Percentiles rank a stretch among this genome's conserved stretches.
Evolutionary conservation across 1,140 invertebrate genomes (phyloP).

Genomic region (Orussus abietinus): DNA sequence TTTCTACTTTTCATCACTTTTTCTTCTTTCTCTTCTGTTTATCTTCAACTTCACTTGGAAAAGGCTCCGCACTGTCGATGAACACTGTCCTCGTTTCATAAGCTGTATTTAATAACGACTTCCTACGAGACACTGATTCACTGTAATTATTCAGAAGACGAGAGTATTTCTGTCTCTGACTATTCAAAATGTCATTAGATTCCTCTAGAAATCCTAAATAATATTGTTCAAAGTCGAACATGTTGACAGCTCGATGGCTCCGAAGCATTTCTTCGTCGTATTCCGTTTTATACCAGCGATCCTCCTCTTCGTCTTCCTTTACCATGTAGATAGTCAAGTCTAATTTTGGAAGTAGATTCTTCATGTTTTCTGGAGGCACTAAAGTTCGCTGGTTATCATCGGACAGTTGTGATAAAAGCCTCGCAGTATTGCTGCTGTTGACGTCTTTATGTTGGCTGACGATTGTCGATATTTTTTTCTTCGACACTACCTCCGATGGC

Average conservation of each 20-base stretch:
- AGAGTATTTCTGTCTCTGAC: no score
- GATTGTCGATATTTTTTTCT: not conserved
- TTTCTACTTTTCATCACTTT: no score
- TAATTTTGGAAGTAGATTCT: constrained; percentile 13
- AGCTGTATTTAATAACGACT: no score
- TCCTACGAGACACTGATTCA: no score
- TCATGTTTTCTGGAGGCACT: constrained; percentile 2
- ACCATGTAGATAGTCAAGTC: constrained; percentile 17
- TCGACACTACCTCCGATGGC: constrained; percentile 4
- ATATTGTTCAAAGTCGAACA: constrained; percentile 14
- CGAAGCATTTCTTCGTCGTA: constrained; percentile 20
- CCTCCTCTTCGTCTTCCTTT: constrained; percentile 13
- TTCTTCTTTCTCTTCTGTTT: no score
- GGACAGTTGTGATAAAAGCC: no score
- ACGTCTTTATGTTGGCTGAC: not conserved
- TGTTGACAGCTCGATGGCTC: constrained; percentile 5
- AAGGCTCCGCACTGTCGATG: no score
- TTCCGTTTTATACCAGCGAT: constrained; percentile 13
- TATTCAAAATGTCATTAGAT: no score
- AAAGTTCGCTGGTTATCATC: constrained; percentile 14
- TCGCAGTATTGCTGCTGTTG: no score
- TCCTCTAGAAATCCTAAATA: constrained; percentile 12
- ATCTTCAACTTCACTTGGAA: no score
- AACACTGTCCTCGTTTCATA: no score
- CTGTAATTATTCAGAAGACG: no score